Evolutionary conservation across 2,888 invertebrate species (phyloP).

Genomic region (Drepana falcataria): DNA sequence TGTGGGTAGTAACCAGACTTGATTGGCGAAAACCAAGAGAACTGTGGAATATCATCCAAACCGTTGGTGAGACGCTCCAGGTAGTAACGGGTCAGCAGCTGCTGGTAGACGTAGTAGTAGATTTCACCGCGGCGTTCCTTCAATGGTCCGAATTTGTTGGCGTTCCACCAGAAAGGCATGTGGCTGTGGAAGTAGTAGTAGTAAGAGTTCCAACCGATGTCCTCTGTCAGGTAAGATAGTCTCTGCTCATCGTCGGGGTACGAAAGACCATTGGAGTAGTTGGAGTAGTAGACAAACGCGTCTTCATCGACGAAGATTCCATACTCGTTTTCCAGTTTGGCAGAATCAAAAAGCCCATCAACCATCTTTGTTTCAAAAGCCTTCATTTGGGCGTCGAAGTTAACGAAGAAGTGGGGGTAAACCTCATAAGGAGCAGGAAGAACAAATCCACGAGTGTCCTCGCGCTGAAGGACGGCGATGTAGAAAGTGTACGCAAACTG

Average conservation of each 20-base stretch:
- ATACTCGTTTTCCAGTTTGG: conserved; percentile 39
- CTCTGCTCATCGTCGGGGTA: conserved; percentile 78
- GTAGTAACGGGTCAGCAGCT: conserved; percentile 83
- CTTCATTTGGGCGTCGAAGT: conserved; percentile 72
- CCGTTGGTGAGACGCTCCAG: conserved; percentile 83
- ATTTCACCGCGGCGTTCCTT: conserved; percentile 81
- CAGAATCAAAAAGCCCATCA: conserved; percentile 37
- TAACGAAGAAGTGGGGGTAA: conserved; percentile 81
- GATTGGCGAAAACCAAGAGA: conserved; percentile 81
- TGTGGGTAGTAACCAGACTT: conserved; percentile 50
- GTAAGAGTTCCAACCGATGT: conserved; percentile 82
- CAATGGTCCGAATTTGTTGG: conserved; percentile 60
- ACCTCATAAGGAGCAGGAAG: conserved; percentile 84
- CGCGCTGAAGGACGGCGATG: conserved; percentile 78
- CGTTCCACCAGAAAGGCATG: conserved; percentile 81
- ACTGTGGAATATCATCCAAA: conserved; percentile 78
- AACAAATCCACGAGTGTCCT: conserved; percentile 76
- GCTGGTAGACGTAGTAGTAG: conserved; percentile 82
- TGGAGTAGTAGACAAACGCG: conserved; percentile 73
- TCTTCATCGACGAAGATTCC: conserved; percentile 61
- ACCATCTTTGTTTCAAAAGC: conserved; percentile 64
- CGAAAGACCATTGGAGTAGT: conserved; percentile 68
- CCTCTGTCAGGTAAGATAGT: conserved; percentile 84
- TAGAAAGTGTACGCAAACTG: conserved; percentile 81
- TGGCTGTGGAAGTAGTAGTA: conserved; percentile 82